These are phyloP conservation scores for Tonatia bakeri DNA, from an alignment of 2,113 vertebrate species.

Conservation along the genomic window DNA sequence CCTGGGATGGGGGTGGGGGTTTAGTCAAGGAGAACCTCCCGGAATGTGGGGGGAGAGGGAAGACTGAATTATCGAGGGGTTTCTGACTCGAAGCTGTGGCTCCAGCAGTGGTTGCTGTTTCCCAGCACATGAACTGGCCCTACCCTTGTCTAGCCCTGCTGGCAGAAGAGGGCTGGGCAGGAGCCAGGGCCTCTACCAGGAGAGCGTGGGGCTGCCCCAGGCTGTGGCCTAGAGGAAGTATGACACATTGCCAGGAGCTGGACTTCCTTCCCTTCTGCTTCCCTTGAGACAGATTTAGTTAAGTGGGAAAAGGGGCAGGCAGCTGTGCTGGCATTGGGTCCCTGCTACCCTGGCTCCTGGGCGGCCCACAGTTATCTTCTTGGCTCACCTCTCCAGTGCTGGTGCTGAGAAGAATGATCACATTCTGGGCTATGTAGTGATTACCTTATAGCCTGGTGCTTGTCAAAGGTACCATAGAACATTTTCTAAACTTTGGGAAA, in stretches of 20 bases:
- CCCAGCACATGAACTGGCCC: slow-evolving; percentile 9
- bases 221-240: slow-evolving; percentile 51
- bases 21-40: not conserved
- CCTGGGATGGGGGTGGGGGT: not conserved
- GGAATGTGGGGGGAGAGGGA: not conserved
- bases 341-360: not conserved
- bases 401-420: no score
- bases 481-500: slow-evolving; percentile 25
- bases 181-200: slow-evolving; percentile 1
- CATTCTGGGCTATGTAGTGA: not conserved
- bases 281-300: slow-evolving; percentile 18
- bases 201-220: slow-evolving; percentile 59
- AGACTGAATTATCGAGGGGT: slow-evolving; percentile 5
- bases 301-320: not conserved
- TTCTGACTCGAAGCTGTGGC: not conserved
- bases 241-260: slow-evolving; percentile 47
- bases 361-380: not conserved
- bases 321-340: not conserved
- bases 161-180: not conserved
- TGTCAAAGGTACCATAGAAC: not conserved
- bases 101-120: not conserved
- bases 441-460: not conserved
- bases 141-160: not conserved
- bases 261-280: slow-evolving; percentile 45
- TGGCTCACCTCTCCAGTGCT: not conserved